A percentile compares a stretch with the other conserved stretches of the same genome.
Evolutionary conservation across 2,113 vertebrate species (phyloP).

Genomic region (Lepus europaeus): DNA sequence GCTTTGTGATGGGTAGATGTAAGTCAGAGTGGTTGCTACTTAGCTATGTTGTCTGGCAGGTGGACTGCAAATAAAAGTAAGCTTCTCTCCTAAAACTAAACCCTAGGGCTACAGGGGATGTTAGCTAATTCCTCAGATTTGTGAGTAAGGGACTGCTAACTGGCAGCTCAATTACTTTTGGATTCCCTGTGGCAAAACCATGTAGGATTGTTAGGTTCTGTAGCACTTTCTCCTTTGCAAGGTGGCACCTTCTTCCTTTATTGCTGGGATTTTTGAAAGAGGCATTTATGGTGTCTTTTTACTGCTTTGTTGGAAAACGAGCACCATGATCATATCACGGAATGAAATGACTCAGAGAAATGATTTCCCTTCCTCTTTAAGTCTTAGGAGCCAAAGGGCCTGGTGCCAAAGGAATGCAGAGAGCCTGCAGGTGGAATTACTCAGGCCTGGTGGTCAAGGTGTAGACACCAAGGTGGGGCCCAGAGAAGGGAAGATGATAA

Average conservation of each 20-base stretch:
- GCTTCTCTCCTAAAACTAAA: background rate
- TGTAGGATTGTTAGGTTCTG: background rate
- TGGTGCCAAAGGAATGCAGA: background rate
- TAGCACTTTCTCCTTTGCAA: background rate
- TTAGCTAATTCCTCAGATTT: slow-evolving; percentile 32
- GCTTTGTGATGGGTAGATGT: background rate
- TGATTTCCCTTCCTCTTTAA: slow-evolving; percentile 16
- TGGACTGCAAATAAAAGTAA: background rate
- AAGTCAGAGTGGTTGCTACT: background rate
- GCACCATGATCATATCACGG: background rate
- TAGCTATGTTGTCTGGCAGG: background rate
- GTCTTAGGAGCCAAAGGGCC: slow-evolving; percentile 56
- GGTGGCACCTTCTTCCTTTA: background rate
- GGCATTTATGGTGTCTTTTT: slow-evolving; percentile 9
- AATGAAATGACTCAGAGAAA: slow-evolving; percentile 33
- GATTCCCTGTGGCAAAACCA: background rate
- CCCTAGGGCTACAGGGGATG: background rate
- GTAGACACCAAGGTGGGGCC: accelerated
- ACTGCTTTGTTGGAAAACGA: slow-evolving; percentile 32
- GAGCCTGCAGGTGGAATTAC: slow-evolving; percentile 57
- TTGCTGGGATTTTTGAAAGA: slow-evolving; percentile 26
- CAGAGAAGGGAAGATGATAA: slow-evolving; percentile 39
- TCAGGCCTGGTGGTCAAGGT: slow-evolving; percentile 52
- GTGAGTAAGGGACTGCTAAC: slow-evolving; percentile 23
- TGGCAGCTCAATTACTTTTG: background rate